phyloP scores from a whole-genome alignment of 1,140 invertebrate genomes.

The Panonychus citri region DNA sequence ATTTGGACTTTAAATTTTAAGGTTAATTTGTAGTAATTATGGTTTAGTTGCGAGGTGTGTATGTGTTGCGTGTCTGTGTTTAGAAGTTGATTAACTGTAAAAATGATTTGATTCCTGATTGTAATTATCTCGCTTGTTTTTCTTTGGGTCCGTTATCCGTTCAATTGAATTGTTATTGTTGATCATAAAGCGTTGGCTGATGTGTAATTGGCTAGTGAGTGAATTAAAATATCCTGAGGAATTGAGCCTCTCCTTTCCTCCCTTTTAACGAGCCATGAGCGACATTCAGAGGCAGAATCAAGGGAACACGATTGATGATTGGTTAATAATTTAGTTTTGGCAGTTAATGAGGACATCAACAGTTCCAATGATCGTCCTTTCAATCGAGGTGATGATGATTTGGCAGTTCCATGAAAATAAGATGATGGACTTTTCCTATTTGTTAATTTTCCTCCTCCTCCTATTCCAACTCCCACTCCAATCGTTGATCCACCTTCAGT shows the following conservation, averaged over 20 bases:
- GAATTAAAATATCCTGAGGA: slow-evolving; percentile 10
- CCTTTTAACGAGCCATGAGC: background rate
- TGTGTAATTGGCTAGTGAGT: slow-evolving; percentile 6
- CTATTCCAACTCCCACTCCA: no score
- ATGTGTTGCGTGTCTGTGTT: no score
- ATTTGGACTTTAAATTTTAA: no score
- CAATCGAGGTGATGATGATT: background rate
- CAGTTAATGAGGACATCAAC: background rate
- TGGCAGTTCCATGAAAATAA: background rate
- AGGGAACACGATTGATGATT: background rate
- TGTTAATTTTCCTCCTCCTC: background rate
- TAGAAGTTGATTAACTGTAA: no score
- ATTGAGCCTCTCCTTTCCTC: slow-evolving; percentile 6
- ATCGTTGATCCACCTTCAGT: background rate
- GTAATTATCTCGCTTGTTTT: no score
- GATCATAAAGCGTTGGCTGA: background rate
- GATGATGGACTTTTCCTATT: background rate
- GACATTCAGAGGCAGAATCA: background rate
- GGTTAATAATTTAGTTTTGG: background rate
- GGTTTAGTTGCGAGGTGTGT: no score
- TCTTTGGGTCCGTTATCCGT: no score
- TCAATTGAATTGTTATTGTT: no score
- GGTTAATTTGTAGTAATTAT: no score
- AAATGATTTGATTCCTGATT: no score
- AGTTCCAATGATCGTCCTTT: background rate